These are phyloP conservation scores for Aphis gossypii DNA, from an alignment of 1,140 invertebrate genomes.

Conservation along the genomic window DNA sequence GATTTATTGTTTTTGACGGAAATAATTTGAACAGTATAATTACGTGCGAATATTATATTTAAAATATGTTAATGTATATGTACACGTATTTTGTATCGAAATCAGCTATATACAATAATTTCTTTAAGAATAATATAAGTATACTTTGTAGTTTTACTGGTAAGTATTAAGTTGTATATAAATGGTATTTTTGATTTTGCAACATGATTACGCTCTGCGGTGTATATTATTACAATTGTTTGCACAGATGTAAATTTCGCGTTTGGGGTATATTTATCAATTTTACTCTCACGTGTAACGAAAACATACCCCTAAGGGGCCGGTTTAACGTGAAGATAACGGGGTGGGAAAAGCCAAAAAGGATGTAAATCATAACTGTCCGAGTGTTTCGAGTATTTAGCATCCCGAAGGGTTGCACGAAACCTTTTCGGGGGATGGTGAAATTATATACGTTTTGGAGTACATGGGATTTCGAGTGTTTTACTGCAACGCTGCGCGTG, in stretches of 20 bases:
- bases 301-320: conserved; percentile 12
- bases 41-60: background rate
- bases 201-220: background rate
- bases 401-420: conserved; percentile 38
- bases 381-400: conserved; percentile 53
- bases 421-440: conserved; percentile 43
- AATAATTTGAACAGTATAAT: background rate
- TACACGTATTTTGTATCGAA: background rate
- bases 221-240: conserved; percentile 12
- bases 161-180: no score
- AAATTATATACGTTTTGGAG: conserved; percentile 50
- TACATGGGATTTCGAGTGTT: conserved; percentile 54
- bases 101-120: background rate
- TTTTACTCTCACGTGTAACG: conserved; percentile 17
- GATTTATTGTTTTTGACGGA: background rate
- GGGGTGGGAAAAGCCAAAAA: conserved; percentile 50
- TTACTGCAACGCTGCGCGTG: background rate
- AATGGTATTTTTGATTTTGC: background rate
- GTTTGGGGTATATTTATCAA: conserved; percentile 39
- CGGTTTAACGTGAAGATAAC: conserved; percentile 42
- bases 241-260: background rate
- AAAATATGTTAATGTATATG: background rate
- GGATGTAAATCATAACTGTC: conserved; percentile 56
- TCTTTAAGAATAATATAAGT: no score
- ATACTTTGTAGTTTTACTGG: no score